phyloP scores from a whole-genome alignment of 2,888 invertebrate genomes.

The Gastrophysa polygoni region DNA sequence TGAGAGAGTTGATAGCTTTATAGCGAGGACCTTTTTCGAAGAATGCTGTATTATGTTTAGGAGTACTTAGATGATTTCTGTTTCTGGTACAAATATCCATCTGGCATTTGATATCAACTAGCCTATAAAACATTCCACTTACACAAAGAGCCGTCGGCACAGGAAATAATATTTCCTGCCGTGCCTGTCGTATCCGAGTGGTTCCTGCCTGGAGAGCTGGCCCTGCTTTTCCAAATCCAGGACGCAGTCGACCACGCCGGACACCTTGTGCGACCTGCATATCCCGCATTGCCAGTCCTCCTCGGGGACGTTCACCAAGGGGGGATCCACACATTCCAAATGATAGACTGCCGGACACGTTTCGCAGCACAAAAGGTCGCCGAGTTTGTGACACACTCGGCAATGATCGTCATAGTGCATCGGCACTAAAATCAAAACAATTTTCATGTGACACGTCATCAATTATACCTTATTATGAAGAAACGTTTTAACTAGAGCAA shows the following conservation, averaged over 20 bases:
- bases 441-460: not conserved
- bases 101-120: too few relatives aligned
- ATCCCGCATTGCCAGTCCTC: slow-evolving; percentile 98
- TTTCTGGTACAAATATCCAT: too few relatives aligned
- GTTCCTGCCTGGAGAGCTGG: slow-evolving; percentile 89
- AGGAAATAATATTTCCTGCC: slow-evolving; percentile 98
- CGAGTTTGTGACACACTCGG: slow-evolving; percentile 87
- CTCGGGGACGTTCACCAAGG: slow-evolving; percentile 90
- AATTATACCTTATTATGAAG: too few relatives aligned
- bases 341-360: slow-evolving; percentile 98
- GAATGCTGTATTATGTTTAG: too few relatives aligned
- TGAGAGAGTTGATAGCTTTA: too few relatives aligned
- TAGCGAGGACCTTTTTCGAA: too few relatives aligned
- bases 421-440: slow-evolving; percentile 63
- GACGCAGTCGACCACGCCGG: slow-evolving; percentile 93
- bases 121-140: slow-evolving; percentile 61
- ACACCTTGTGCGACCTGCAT: slow-evolving; percentile 89
- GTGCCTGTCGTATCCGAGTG: slow-evolving; percentile 93
- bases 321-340: slow-evolving; percentile 94
- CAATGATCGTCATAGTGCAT: slow-evolving; percentile 94
- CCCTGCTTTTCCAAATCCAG: slow-evolving; percentile 91
- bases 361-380: slow-evolving; percentile 96
- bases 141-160: slow-evolving; percentile 90
- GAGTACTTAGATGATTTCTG: too few relatives aligned
- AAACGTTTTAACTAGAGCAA: too few relatives aligned